Conservation (phyloP, 2,113 vertebrate species). For the Hyaena hyaena region DNA sequence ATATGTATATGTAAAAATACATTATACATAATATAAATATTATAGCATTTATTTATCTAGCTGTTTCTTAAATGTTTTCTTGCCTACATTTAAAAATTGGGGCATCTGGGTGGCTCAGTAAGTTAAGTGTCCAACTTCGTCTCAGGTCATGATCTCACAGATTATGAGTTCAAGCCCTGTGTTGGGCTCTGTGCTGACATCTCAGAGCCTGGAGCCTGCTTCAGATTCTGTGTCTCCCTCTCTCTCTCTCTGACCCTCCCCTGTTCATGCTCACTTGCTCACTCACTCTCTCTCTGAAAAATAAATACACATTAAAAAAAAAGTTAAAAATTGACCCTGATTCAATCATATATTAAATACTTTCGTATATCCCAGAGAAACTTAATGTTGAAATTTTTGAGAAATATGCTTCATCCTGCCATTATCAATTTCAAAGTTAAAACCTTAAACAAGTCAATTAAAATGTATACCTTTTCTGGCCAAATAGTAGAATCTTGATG, state of each 20-base stretch:
- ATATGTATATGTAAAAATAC: not conserved
- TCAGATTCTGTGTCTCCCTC: too few species aligned
- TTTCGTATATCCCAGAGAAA: not conserved
- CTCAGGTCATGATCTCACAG: too few species aligned
- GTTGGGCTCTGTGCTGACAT: too few species aligned
- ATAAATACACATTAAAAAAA: too few species aligned
- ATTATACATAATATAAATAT: not conserved
- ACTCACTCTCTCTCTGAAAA: too few species aligned
- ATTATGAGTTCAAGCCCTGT: too few species aligned
- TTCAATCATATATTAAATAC: not conserved
- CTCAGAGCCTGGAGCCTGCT: too few species aligned
- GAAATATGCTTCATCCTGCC: not conserved
- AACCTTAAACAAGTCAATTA: not conserved
- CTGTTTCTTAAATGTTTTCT: constrained; percentile 36
- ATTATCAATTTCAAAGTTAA: constrained; percentile 4
- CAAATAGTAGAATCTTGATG: not conserved
- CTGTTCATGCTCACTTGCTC: too few species aligned
- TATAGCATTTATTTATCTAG: not conserved
- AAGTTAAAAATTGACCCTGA: not conserved
- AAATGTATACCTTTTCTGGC: not conserved
- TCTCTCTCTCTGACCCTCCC: too few species aligned
- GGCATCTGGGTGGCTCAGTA: too few species aligned
- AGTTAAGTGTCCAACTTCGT: too few species aligned
- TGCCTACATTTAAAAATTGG: constrained; percentile 3
- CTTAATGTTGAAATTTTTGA: constrained; percentile 25